These are phyloP conservation scores for Fringilla coelebs DNA, from an alignment of 2,797 vertebrate genomes.

Conservation along the genomic window DNA sequence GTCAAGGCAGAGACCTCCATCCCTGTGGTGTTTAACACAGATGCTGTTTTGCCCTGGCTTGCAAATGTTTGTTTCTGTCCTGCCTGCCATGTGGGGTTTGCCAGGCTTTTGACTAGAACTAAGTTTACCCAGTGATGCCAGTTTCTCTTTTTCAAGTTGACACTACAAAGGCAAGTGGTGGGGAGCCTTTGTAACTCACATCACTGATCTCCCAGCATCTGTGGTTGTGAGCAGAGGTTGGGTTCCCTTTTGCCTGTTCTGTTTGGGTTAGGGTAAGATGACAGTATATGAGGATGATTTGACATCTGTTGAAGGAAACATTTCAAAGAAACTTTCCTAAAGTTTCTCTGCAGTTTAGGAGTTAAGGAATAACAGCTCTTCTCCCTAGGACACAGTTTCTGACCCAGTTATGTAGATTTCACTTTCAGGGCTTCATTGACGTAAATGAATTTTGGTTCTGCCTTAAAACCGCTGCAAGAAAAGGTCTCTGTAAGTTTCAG, in stretches of 20 bases:
- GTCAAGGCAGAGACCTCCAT: background rate
- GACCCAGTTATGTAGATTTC: background rate
- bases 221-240: background rate
- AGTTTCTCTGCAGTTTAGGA: background rate
- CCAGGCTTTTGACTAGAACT: background rate
- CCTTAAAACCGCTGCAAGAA: background rate
- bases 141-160: background rate
- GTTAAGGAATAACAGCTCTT: background rate
- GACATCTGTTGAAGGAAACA: background rate
- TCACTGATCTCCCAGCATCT: background rate
- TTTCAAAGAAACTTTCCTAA: background rate
- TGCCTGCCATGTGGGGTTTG: background rate
- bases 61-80: background rate
- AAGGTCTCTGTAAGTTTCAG: background rate
- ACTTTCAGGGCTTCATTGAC: background rate
- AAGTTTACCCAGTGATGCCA: background rate
- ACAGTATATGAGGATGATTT: background rate
- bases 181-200: background rate
- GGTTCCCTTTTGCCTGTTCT: background rate
- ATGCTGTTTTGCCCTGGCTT: background rate
- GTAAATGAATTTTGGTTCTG: background rate
- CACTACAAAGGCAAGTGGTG: background rate
- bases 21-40: background rate
- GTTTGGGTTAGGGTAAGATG: background rate
- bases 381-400: background rate